phyloP scores from a whole-genome alignment of 2,888 invertebrate genomes.

The Polyommatus iphigenia region DNA sequence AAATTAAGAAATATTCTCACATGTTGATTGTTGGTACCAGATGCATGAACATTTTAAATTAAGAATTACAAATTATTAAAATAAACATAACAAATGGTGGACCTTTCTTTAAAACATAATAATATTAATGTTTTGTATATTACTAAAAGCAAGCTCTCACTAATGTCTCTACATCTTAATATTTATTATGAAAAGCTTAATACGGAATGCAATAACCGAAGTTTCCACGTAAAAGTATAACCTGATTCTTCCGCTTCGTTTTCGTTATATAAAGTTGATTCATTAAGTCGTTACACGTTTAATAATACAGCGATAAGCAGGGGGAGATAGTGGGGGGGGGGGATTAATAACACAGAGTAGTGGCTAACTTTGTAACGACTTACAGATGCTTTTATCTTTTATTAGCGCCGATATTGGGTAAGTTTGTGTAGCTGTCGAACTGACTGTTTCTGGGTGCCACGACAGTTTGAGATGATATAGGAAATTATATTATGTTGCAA shows the following conservation, averaged over 20 bases:
- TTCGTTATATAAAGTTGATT: conserved; percentile 39
- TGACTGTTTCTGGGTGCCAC: not conserved
- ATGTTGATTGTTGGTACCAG: too few species aligned
- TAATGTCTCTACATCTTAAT: not conserved
- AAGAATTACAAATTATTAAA: too few species aligned
- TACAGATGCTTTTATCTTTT: conserved; percentile 58
- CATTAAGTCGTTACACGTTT: conserved; percentile 42
- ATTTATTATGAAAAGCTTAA: not conserved
- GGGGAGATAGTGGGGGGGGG: conserved; percentile 28
- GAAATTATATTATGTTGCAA: not conserved
- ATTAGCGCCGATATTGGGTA: conserved; percentile 54
- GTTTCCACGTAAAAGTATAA: conserved; percentile 5
- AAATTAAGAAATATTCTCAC: too few species aligned
- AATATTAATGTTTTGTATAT: too few species aligned
- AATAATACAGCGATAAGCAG: conserved; percentile 45
- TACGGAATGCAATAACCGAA: conserved; percentile 2
- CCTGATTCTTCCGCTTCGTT: conserved; percentile 34
- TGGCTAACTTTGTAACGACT: conserved; percentile 56
- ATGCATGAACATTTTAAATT: too few species aligned
- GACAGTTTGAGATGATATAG: not conserved
- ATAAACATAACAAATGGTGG: too few species aligned
- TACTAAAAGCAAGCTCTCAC: too few species aligned
- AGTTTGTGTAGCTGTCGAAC: conserved; percentile 55
- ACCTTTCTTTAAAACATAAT: too few species aligned
- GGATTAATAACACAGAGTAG: conserved; percentile 36